Percentiles rank a stretch among this genome's conserved stretches.
Evolutionary conservation across 2,888 invertebrate species (phyloP).

Genomic region (Lochmaea crataegi): DNA sequence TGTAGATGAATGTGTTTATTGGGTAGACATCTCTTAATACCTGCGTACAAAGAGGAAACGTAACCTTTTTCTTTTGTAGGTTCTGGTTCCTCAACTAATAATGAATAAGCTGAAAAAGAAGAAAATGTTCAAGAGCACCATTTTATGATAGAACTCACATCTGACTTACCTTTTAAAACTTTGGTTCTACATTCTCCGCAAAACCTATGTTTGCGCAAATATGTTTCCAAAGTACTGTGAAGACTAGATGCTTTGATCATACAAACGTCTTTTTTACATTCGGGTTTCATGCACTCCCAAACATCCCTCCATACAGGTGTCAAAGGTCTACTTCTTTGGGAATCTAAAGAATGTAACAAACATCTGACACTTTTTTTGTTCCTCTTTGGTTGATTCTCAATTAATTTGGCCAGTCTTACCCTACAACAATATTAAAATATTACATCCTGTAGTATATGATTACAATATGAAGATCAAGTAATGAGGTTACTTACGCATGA

Average conservation of each 20-base stretch:
- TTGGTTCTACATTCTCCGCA: constrained; percentile 94
- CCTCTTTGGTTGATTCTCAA: constrained; percentile 83
- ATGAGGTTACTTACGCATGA: constrained; percentile 75
- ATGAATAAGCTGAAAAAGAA: constrained; percentile 77
- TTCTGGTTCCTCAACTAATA: constrained; percentile 86
- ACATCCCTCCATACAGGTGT: constrained; percentile 83
- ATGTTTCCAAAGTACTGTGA: constrained; percentile 87
- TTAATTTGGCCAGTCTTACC: constrained; percentile 79
- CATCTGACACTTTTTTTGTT: constrained; percentile 92
- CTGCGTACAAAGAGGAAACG: constrained; percentile 86
- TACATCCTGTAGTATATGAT: no score
- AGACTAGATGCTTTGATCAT: constrained; percentile 87
- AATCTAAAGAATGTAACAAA: constrained; percentile 89
- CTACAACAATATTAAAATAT: constrained; percentile 63
- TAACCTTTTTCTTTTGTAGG: constrained; percentile 90
- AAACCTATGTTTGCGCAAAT: constrained; percentile 92
- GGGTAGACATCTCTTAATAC: constrained; percentile 86
- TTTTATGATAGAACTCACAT: neutral
- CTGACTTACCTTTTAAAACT: constrained; percentile 70
- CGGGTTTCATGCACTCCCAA: constrained; percentile 86
- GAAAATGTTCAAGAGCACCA: constrained; percentile 8
- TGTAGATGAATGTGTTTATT: constrained; percentile 91
- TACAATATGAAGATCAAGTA: no score
- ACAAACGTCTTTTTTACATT: constrained; percentile 86
- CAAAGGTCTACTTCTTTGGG: constrained; percentile 80